A percentile compares a stretch with the other conserved stretches of the same genome.
Conservation (phyloP, 1,140 invertebrate species). For the Trypoxylus dichotomus region DNA sequence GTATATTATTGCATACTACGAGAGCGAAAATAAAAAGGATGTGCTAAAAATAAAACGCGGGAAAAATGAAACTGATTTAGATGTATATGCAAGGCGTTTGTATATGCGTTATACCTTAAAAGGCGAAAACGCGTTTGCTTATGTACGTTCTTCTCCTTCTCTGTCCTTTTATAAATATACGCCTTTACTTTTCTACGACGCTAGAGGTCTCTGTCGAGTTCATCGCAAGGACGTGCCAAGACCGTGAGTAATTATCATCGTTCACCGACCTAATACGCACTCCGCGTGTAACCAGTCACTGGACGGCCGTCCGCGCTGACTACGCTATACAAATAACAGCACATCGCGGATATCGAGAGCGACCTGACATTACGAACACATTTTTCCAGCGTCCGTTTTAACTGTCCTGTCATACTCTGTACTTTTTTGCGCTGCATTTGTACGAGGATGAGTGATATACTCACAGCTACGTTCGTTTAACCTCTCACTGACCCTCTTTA, state of each 20-base stretch:
- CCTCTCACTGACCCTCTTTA: neutral
- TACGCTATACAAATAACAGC: neutral
- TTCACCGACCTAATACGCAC: constrained; percentile 15
- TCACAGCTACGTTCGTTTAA: neutral
- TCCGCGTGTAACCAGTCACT: neutral
- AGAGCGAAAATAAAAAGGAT: too few relatives aligned
- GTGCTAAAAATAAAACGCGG: neutral
- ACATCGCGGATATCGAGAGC: neutral
- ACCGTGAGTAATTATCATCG: constrained; percentile 22
- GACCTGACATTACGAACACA: neutral
- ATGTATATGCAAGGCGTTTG: neutral
- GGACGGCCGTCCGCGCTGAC: neutral
- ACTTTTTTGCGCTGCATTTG: neutral
- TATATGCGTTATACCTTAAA: neutral
- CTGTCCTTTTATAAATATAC: neutral
- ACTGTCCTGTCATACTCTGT: neutral
- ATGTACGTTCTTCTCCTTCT: neutral
- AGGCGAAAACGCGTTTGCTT: constrained; percentile 8
- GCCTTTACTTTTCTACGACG: neutral
- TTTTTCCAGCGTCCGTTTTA: neutral
- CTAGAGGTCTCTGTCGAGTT: constrained; percentile 16
- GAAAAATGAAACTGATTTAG: neutral
- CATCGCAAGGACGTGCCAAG: constrained; percentile 20
- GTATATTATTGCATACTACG: too few relatives aligned
- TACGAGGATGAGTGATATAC: neutral